These are phyloP conservation scores for Triplophysa tibetana DNA, from an alignment of 2,113 vertebrate species.

Conservation along the genomic window DNA sequence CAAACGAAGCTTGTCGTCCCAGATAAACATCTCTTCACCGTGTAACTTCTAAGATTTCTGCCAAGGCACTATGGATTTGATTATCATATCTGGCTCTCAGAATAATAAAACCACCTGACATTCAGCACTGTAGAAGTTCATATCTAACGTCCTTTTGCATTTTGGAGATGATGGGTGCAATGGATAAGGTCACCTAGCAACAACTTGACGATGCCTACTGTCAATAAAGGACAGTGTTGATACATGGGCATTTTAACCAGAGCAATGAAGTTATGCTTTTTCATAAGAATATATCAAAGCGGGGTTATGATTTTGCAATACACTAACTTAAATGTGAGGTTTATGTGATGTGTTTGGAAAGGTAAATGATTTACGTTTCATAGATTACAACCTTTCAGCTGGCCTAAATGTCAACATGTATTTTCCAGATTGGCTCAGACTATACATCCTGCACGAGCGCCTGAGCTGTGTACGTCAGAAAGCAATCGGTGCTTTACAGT, in stretches of 20 bases:
- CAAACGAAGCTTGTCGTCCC: too few species aligned
- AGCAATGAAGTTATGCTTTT: background rate
- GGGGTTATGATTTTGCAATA: background rate
- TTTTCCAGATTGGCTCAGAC: conserved; percentile 2
- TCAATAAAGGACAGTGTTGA: background rate
- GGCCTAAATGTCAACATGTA: conserved; percentile 30
- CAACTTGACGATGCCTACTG: background rate
- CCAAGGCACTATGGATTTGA: background rate
- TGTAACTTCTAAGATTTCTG: conserved; percentile 18
- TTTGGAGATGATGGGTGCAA: background rate
- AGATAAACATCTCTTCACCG: background rate
- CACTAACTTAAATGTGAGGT: background rate
- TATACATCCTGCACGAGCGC: background rate
- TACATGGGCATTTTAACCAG: background rate
- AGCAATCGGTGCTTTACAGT: conserved; percentile 7
- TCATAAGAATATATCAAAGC: background rate
- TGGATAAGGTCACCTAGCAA: background rate
- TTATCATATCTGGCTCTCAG: background rate
- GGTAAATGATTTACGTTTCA: conserved; percentile 10
- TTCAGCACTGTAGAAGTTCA: conserved; percentile 8
- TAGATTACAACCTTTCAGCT: background rate
- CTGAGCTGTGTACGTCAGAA: conserved; percentile 17
- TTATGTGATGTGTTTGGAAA: background rate
- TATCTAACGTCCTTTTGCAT: background rate
- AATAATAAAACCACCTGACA: conserved; percentile 2